A percentile compares a stretch with the other conserved stretches of the same genome.
Conservation (phyloP, 2,113 vertebrate genomes). For the Erpornis zantholeuca region DNA sequence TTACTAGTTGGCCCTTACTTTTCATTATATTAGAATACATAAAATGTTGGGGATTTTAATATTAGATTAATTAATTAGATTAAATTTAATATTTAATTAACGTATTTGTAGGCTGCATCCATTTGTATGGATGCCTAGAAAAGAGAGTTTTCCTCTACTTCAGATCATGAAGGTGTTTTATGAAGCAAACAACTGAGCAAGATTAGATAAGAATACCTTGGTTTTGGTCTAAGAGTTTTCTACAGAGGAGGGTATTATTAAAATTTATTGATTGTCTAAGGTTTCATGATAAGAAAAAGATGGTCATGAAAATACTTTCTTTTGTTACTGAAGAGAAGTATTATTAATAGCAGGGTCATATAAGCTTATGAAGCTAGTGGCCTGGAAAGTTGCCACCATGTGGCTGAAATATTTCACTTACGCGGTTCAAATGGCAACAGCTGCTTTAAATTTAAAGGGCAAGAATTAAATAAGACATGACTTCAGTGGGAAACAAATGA, state of each 20-base stretch:
- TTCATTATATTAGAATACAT: neutral
- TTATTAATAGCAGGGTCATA: slow-evolving; percentile 16
- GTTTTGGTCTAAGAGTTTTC: neutral
- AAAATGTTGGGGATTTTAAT: neutral
- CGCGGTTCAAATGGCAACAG: slow-evolving; percentile 17
- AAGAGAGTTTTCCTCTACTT: neutral
- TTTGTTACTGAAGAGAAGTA: slow-evolving; percentile 27
- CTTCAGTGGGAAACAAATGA: neutral
- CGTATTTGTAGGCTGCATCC: neutral
- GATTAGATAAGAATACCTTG: neutral
- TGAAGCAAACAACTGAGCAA: neutral
- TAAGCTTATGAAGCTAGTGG: slow-evolving; percentile 6
- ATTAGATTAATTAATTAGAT: neutral
- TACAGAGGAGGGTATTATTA: neutral
- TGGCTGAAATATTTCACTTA: slow-evolving; percentile 37
- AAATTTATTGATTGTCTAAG: slow-evolving; percentile 37
- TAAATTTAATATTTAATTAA: too few relatives aligned
- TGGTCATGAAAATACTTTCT: neutral
- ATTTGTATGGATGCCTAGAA: neutral
- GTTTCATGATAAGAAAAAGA: slow-evolving; percentile 6
- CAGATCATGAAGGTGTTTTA: neutral
- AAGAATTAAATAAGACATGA: slow-evolving; percentile 27
- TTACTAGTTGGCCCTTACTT: neutral
- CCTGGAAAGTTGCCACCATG: slow-evolving; percentile 35
- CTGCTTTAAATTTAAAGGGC: slow-evolving; percentile 60